Base-by-base conservation (phyloP, 2,113 vertebrate species). In the Nycticryphes semicollaris region DNA sequence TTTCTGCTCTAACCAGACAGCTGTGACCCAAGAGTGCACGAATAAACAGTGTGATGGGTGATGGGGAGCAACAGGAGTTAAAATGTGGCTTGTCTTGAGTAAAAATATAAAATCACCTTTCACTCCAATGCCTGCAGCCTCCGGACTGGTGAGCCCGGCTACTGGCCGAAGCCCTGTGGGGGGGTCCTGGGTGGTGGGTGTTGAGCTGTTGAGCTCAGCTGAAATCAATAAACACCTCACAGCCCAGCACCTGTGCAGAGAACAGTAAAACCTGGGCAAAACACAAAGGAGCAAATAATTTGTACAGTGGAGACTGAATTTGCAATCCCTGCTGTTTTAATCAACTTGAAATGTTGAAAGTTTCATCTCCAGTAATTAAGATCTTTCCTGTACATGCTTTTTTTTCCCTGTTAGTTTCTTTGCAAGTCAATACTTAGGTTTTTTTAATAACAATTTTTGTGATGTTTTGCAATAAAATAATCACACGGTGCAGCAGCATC, bases 261-360 rank as follows among this genome's bases (percentile, higher is more conserved):
- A 77, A 3, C 87, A 62, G 72, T 12, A 18, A 51, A 83, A 86
- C 82, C 80, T 39, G 72, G 63, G 9, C 73, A 30, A 63, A 85
- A 35, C 20, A 28, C 50, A 43, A 39, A 28, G 9, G 41, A 59
- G 39, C 50, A 88, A 77, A 59, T 70, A 41, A 25, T 67, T 63
- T 23, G 11, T 15, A 12, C 0, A 0, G 7, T 11, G 56, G 41
- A 84, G 86, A 2, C n/a, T n/a, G 73, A n/a, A 50, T 69, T 59
- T 23, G 19, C 62, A 75, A 91, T 67, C 90, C 86, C 89, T 78
- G 89, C 84, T 87, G 84, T 20, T 92, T 70, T 63, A 78, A 94
- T 94, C 86, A 78, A 48, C 50, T 41, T 14, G 48, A 77, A 74
- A 69, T 35, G n/a, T 31, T 90, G 9, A 25, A 70, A 84, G 56